Evolutionary conservation across 2,888 invertebrate species (phyloP).

Genomic region (Aphidius colemani): DNA sequence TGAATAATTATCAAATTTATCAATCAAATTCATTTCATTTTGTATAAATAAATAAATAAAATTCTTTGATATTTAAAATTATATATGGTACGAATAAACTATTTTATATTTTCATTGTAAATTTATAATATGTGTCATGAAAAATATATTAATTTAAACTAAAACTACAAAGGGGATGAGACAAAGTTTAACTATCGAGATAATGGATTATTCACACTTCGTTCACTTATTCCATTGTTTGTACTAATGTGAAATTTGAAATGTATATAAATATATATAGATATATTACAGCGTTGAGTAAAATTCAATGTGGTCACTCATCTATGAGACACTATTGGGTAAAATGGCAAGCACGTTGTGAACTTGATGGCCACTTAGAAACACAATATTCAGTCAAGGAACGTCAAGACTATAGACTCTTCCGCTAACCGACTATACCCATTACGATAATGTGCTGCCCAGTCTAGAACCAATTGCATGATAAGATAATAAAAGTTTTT

Average conservation of each 20-base stretch:
- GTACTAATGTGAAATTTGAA: conserved; percentile 17
- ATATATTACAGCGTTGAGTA: neutral
- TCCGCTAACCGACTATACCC: conserved; percentile 14
- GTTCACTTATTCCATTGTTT: conserved; percentile 14
- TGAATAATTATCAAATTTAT: neutral
- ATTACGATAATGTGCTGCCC: conserved; percentile 27
- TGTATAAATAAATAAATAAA: neutral
- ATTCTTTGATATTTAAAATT: neutral
- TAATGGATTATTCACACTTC: too few species aligned
- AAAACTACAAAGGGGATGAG: too few species aligned
- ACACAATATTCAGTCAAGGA: conserved; percentile 31
- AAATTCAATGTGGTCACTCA: conserved; percentile 16
- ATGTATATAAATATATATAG: neutral
- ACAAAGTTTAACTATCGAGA: too few species aligned
- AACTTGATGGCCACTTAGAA: conserved; percentile 37
- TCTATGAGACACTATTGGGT: conserved; percentile 9
- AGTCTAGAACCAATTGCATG: conserved; percentile 22
- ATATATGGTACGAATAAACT: neutral
- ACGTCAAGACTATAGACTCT: conserved; percentile 23
- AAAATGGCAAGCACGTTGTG: conserved; percentile 26
- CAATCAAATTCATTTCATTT: neutral
- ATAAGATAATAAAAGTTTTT: conserved; percentile 22
- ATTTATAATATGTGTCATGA: too few species aligned
- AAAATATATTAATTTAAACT: too few species aligned
- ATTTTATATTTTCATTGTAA: too few species aligned